Evolutionary conservation across 64 coral and sea anemone species (phyloP), one percentile per base, ranked within the genome.

Genomic region (Montipora cactus): DNA sequence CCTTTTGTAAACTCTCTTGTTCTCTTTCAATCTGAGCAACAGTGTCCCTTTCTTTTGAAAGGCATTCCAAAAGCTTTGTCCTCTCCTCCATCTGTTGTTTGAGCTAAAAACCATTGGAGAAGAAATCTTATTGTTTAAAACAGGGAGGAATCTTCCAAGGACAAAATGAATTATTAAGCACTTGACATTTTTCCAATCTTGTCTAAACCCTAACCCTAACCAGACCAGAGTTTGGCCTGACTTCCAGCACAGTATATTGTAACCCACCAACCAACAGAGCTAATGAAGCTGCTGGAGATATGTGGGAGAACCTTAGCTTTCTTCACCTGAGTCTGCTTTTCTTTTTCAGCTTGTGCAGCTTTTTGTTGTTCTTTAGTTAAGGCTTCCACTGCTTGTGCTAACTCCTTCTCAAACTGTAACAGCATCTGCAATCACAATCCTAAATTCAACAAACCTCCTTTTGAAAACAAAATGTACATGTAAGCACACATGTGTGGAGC

Each of bases 351-450:
- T 21, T 95, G 84, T 57, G 91, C 77, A 47, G 96, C 96, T 89
- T 84, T 98, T 21, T 98, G 94, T 45, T 98, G 96, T 71, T 98
- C 96, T 81, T 81, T 95, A 67, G 97, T 95, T 70, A 98, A 87
- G 51, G 94, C 97, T 57, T 95, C 96, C 2, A 93, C 94, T 52
- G 96, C 96, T 83, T 95, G 88, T 67, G 91, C 87, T 22, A 98
- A 78, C 59, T 98, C 97, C 76, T 98, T 98, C 64, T 98, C 97
- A 95, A 98, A 98, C 66, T 98, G 97, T 28, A 97, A 82, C 44
- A 97, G 59, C 83, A 97, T 92, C 92, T 94, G 79, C 18, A 83
- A 82, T n/a, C 21, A 21, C 28, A 21, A 74, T 4, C 3, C 8
- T 52, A 25, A 61, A 66, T 8, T 88, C 59, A 48, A 57, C 14